Base-by-base conservation (phyloP, 1,140 invertebrate genomes). In the Chironomus striatipennis region DNA sequence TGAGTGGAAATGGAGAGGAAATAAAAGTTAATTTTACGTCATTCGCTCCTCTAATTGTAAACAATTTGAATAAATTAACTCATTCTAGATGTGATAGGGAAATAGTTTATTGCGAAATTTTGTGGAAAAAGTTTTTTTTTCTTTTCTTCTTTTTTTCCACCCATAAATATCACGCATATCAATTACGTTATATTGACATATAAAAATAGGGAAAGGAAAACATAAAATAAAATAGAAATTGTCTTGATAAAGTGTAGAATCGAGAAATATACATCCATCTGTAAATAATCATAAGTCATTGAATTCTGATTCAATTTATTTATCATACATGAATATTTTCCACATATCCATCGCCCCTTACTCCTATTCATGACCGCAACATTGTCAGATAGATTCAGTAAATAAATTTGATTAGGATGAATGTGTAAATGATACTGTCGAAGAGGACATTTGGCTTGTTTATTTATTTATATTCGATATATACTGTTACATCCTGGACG, bases 241-340 rank as follows among this genome's bases (percentile, higher is more conserved):
- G 9, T 57, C 10, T 57, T 10, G n/a, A n/a, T 67, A 17, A 67
- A 17, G 64, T 20, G 64, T 8, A 20, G 65, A 21, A 21, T 18
- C 7, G 7, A 70, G 9, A 7, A 67, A 70, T 10, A 70, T 7
- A 57, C 12, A 57, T 70, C 20, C 17, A 21, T 70, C 65, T 70
- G 65, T 70, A 70, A 70, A 70, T 70, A 70, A 70, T 70, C 17
- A 70, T 70, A 70, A 70, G 65, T 70, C 65, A 70, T 70, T 70
- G 65, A 70, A 70, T 70, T 21, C 65, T 70, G 65, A 70, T 70
- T 70, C 65, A 17, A 70, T 70, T 70, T 70, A 70, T 70, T 70
- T 70, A 70, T 70, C 65, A 70, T 70, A 18, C 20, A 9, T 70
- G 9, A n/a, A 20, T 70, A 9, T 70, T 2, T 70, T 20, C 17